Evolutionary conservation across 2,888 invertebrate species (phyloP).

Genomic region (Nomada lathburiana): DNA sequence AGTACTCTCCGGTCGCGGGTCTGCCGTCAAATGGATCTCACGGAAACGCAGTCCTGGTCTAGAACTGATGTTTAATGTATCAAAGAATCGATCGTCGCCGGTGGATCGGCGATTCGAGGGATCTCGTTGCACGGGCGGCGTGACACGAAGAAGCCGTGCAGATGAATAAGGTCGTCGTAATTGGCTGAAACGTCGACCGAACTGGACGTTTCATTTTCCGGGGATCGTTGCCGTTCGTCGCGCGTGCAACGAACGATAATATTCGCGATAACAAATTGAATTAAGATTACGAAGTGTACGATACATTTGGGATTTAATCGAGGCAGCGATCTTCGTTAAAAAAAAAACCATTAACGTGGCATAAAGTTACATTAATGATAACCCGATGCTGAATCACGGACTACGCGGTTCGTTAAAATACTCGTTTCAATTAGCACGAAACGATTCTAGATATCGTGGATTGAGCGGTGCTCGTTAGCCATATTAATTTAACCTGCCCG

Average conservation of each 20-base stretch:
- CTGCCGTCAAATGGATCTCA: constrained; percentile 32
- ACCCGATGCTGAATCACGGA: background rate
- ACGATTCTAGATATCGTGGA: constrained; percentile 4
- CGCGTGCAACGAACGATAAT: no score
- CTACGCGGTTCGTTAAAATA: no score
- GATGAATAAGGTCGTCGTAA: constrained; percentile 60
- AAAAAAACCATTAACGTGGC: constrained; percentile 13
- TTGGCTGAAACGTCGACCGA: constrained; percentile 48
- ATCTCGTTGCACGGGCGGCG: constrained; percentile 49
- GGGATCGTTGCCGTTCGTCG: constrained; percentile 51
- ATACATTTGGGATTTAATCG: background rate
- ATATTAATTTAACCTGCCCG: background rate
- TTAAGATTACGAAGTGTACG: no score
- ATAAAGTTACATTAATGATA: constrained; percentile 32
- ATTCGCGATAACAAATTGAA: no score
- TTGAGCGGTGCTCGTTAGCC: constrained; percentile 18
- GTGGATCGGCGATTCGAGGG: constrained; percentile 50
- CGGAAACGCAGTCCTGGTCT: constrained; percentile 22
- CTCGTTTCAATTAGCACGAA: no score
- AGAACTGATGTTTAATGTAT: constrained; percentile 43
- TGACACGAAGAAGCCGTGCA: constrained; percentile 57
- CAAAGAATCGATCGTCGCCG: constrained; percentile 46
- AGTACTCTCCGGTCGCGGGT: no score
- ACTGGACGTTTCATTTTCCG: constrained; percentile 58
- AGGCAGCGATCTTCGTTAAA: background rate